phyloP scores from a whole-genome alignment of 2,797 vertebrate genomes.

The Tinamus major region DNA sequence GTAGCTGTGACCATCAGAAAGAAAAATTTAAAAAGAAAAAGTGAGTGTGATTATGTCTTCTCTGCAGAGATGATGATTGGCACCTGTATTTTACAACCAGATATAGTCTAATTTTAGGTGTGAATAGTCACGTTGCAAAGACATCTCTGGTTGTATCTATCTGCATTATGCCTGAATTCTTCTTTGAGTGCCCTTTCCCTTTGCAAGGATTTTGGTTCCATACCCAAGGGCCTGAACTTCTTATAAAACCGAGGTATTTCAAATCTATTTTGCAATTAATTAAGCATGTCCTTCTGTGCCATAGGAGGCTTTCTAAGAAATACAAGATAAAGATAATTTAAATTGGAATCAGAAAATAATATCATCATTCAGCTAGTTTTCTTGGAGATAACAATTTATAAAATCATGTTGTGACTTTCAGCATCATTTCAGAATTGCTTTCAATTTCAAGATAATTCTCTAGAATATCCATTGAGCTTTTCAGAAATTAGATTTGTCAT shows the following conservation, averaged over 20 bases:
- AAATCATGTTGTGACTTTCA: background rate
- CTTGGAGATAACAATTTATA: background rate
- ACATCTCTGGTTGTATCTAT: background rate
- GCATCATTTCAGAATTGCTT: background rate
- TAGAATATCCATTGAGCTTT: background rate
- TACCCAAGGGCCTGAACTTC: background rate
- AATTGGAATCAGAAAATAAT: background rate
- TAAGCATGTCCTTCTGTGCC: background rate
- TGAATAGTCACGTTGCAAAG: slow-evolving; percentile 15
- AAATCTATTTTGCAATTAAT: background rate
- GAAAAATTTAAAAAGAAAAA: background rate
- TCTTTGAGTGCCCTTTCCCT: background rate
- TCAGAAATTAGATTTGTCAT: background rate
- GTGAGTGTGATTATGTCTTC: background rate
- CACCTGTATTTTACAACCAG: slow-evolving; percentile 8
- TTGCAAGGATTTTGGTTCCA: background rate
- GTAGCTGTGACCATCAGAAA: background rate
- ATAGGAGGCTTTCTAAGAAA: background rate
- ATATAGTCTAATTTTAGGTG: slow-evolving; percentile 28
- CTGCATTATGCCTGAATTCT: background rate
- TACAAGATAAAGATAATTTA: background rate
- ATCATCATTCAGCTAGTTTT: background rate
- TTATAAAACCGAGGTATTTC: background rate
- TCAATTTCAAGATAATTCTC: background rate
- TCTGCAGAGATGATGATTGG: background rate